Evolutionary conservation across 2,888 invertebrate genomes (phyloP).

Genomic region (Caenorhabditis sp.): DNA sequence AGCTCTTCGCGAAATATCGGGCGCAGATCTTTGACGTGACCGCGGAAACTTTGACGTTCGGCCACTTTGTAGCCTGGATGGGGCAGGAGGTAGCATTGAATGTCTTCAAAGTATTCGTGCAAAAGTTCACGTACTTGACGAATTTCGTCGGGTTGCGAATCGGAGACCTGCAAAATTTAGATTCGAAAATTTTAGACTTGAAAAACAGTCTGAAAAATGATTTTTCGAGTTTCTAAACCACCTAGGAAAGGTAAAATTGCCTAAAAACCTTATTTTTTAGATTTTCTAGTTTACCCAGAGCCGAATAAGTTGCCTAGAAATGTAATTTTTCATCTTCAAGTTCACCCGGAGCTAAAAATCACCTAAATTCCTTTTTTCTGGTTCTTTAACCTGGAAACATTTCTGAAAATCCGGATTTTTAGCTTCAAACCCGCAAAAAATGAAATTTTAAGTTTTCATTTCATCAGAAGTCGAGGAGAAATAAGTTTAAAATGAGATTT

Average conservation of each 20-base stretch:
- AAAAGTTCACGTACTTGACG: conserved; percentile 53
- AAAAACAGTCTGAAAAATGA: no score
- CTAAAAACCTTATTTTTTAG: no score
- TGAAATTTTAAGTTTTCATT: no score
- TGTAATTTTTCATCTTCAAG: not conserved
- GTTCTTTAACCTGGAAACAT: no score
- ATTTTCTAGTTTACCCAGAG: not conserved
- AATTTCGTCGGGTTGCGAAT: conserved; percentile 52
- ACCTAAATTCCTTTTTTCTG: no score
- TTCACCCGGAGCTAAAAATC: no score
- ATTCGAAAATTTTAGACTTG: not conserved
- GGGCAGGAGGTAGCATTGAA: conserved; percentile 63
- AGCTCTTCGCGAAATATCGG: conserved; percentile 66
- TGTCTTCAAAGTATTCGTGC: conserved; percentile 58
- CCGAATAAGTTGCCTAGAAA: not conserved
- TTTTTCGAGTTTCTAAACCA: no score
- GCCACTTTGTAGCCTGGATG: conserved; percentile 69
- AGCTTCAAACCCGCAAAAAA: no score
- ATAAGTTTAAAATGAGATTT: no score
- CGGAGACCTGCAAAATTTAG: conserved; percentile 15
- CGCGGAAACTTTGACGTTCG: conserved; percentile 63
- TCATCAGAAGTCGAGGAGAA: no score
- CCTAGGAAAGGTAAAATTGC: no score
- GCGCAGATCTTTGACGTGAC: conserved; percentile 67
- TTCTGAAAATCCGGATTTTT: no score